Percentiles rank a stretch among this genome's conserved stretches.
phyloP scores from a whole-genome alignment of 37 sponge, comb jelly and placozoan genomes.

The Eunapius fragilis region DNA sequence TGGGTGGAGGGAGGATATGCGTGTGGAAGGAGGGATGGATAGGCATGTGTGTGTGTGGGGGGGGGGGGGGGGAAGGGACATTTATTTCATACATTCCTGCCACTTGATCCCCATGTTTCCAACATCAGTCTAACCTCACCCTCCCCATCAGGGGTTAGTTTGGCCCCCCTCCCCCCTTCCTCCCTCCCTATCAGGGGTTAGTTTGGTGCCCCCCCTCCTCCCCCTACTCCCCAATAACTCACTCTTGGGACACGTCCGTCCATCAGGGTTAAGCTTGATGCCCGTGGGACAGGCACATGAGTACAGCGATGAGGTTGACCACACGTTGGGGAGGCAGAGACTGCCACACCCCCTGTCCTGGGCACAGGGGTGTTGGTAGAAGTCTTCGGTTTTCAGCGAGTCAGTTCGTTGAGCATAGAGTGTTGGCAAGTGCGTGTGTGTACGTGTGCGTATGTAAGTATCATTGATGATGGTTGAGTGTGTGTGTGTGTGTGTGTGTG shows the following conservation, averaged over 20 bases:
- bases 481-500: background rate
- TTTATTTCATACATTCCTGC: too few relatives aligned
- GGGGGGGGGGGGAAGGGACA: too few relatives aligned
- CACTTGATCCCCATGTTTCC: too few relatives aligned
- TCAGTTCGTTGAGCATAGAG: background rate
- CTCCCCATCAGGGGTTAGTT: too few relatives aligned
- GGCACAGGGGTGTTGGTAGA: background rate
- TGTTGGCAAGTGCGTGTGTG: background rate
- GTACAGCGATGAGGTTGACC: background rate
- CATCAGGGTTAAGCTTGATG: background rate
- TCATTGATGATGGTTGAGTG: too few relatives aligned
- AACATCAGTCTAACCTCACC: too few relatives aligned
- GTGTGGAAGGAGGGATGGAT: too few relatives aligned
- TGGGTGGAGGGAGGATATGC: too few relatives aligned
- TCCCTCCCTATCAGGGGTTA: too few relatives aligned
- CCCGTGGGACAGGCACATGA: conserved; percentile 70
- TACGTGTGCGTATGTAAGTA: background rate
- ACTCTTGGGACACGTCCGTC: conserved; percentile 15
- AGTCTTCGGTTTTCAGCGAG: background rate
- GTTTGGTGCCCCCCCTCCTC: too few relatives aligned
- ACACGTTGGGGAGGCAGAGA: conserved; percentile 48
- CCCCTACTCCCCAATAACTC: background rate
- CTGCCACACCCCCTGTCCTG: conserved; percentile 37
- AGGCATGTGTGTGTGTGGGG: too few relatives aligned
- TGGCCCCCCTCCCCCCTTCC: too few relatives aligned